Evolutionary conservation across 2,888 invertebrate genomes (phyloP).

Genomic region (Parthenolecanium corni): DNA sequence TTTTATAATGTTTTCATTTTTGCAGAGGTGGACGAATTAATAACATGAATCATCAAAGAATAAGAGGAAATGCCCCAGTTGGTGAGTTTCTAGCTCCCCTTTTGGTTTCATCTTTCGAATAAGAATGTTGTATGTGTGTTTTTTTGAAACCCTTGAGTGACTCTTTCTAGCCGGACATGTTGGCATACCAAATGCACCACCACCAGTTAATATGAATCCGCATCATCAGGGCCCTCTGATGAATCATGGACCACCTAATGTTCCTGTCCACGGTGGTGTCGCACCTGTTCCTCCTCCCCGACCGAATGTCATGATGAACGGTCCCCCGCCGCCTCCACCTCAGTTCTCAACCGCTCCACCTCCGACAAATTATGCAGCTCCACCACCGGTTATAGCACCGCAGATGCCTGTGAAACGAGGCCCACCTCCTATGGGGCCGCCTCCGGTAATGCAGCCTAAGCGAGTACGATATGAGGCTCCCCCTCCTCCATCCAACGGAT

Average conservation of each 20-base stretch:
- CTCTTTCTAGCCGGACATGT: neutral
- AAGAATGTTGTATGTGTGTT: neutral
- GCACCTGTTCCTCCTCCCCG: neutral
- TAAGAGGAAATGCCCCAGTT: no score
- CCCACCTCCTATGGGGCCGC: neutral
- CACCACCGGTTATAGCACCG: neutral
- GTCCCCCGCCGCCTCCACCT: neutral
- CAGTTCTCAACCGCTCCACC: neutral
- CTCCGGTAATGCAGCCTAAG: constrained; percentile 12
- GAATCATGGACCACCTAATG: neutral
- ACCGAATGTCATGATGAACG: neutral
- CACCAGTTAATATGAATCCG: no score
- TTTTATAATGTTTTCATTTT: no score
- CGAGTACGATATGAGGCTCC: constrained; percentile 10
- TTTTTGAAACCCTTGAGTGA: neutral
- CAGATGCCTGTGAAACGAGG: constrained; percentile 10
- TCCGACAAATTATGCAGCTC: neutral
- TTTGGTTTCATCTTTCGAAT: no score
- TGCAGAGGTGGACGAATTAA: no score
- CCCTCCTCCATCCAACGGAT: constrained; percentile 2
- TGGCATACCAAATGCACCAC: neutral
- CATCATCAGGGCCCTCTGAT: neutral
- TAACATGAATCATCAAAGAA: no score
- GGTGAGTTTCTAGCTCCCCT: no score
- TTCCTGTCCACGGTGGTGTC: no score